Evolutionary conservation across 2,888 invertebrate genomes (phyloP).

Genomic region (Macrostomum cliftonense): DNA sequence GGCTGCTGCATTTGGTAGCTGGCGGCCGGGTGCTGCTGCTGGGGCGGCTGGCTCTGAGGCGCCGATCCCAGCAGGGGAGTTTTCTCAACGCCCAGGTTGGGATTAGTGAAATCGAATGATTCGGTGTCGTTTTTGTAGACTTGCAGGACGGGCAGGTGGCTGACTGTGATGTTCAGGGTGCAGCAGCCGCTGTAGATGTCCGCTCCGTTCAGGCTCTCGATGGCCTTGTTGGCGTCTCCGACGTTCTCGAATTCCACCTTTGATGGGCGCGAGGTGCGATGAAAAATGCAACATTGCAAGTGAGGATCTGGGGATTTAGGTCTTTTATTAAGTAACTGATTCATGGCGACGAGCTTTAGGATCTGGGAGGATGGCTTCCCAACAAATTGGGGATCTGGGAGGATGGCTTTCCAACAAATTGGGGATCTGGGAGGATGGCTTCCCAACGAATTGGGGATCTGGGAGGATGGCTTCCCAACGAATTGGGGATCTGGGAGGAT

Average conservation of each 20-base stretch:
- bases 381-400: no score
- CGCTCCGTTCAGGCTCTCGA: constrained; percentile 9
- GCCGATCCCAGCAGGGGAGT: constrained; percentile 1
- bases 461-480: no score
- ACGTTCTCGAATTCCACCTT: constrained; percentile 7
- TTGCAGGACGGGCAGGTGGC: constrained; percentile 4
- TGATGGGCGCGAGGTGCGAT: no score
- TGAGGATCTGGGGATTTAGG: no score
- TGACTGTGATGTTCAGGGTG: constrained; percentile 5
- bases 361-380: no score
- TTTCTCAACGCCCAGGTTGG: constrained; percentile 35
- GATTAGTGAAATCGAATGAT: constrained; percentile 42
- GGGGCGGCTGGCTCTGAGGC: not conserved
- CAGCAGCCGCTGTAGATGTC: constrained; percentile 12
- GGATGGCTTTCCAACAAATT: no score
- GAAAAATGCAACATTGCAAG: no score
- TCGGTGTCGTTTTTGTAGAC: constrained; percentile 9
- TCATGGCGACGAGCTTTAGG: no score
- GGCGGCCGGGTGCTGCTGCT: not conserved
- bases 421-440: no score
- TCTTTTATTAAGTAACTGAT: no score
- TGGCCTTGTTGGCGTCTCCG: constrained; percentile 7
- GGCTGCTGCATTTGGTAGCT: not conserved
- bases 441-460: no score
- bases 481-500: no score